Conservation (phyloP, 2,888 invertebrate genomes). For the Sarcophaga variegata region DNA sequence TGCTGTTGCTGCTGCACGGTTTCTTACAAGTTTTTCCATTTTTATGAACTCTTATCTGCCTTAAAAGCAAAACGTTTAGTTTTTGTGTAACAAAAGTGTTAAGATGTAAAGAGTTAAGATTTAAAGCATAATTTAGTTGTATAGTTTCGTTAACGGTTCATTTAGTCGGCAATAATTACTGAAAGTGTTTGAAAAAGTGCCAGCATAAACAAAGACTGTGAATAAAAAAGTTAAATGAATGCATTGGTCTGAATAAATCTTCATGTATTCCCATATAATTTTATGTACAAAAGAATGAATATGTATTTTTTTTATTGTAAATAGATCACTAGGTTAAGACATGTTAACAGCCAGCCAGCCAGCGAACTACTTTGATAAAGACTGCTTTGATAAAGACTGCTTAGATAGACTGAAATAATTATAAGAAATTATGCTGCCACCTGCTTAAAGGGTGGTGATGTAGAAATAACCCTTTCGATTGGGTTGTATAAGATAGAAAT, state of each 20-base stretch:
- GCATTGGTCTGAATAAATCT: conserved; percentile 17
- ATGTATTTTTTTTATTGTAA: conserved; percentile 3
- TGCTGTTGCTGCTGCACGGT: conserved; percentile 11
- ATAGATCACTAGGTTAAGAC: conserved; percentile 47
- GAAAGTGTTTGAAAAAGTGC: conserved; percentile 50
- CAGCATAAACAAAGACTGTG: background rate
- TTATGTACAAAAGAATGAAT: conserved; percentile 8
- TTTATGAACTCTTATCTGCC: conserved; percentile 9
- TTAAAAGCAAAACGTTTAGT: too few species aligned
- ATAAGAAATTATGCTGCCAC: conserved; percentile 32
- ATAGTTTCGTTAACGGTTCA: conserved; percentile 56
- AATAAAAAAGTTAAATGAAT: background rate
- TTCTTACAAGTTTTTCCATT: conserved; percentile 3
- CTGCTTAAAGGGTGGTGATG: conserved; percentile 31
- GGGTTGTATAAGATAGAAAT: background rate
- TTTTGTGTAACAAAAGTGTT: background rate
- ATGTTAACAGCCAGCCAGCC: conserved; percentile 32
- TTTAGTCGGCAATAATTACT: conserved; percentile 62
- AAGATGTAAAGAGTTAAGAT: conserved; percentile 44
- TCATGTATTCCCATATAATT: conserved; percentile 18
- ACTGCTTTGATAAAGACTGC: background rate
- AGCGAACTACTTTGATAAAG: conserved; percentile 40
- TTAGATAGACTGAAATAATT: background rate
- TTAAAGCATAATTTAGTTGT: conserved; percentile 54
- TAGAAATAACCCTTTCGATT: conserved; percentile 56